Conservation (phyloP, 1,140 invertebrate genomes). For the Nomia melanderi region DNA sequence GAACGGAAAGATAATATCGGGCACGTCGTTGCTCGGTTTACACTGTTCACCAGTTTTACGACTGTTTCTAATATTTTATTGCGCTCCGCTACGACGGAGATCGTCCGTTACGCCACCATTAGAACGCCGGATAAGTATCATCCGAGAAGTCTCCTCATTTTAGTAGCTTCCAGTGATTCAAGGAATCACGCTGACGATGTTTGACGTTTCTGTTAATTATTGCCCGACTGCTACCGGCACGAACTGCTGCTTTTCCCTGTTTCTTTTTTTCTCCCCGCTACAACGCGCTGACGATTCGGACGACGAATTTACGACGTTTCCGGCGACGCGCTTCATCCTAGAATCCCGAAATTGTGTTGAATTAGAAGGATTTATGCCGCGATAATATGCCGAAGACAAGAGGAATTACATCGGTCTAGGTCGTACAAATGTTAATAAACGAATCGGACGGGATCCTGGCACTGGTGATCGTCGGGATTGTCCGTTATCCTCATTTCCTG, state of each 20-base stretch:
- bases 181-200: slow-evolving; percentile 1
- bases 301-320: slow-evolving; percentile 31
- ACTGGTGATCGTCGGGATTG: too few relatives aligned
- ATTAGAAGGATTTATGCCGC: background rate
- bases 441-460: too few relatives aligned
- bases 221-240: background rate
- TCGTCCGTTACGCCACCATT: background rate
- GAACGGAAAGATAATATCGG: background rate
- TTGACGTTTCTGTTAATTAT: slow-evolving; percentile 20
- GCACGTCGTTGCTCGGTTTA: background rate
- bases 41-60: slow-evolving; percentile 17
- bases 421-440: background rate
- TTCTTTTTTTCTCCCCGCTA: too few relatives aligned
- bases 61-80: slow-evolving; percentile 19
- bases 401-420: background rate
- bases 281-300: too few relatives aligned
- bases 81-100: background rate
- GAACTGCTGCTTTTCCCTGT: background rate
- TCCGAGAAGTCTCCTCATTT: background rate
- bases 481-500: background rate
- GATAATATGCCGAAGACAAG: background rate
- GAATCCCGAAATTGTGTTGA: slow-evolving; percentile 14
- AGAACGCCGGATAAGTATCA: background rate
- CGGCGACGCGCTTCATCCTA: background rate
- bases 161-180: background rate